These are phyloP conservation scores for Paramuricea clavata DNA, from an alignment of 92 coral and sea anemone species.

Conservation along the genomic window DNA sequence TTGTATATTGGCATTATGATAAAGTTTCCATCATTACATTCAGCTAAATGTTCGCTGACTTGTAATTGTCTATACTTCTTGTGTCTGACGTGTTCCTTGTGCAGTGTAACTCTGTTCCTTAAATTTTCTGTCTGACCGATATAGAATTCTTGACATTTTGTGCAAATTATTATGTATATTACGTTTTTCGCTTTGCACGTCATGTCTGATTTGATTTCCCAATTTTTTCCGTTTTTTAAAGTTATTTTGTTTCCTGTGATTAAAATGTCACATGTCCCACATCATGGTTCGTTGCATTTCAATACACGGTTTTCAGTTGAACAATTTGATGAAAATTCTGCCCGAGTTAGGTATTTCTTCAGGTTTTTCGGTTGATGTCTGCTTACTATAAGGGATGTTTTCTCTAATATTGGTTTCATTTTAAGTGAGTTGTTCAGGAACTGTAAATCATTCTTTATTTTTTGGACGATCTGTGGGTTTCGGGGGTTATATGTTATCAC, in stretches of 20 bases:
- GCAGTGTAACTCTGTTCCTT: conserved; percentile 10
- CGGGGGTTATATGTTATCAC: conserved; percentile 38
- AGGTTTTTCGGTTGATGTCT: conserved; percentile 34
- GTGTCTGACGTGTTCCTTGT: neutral
- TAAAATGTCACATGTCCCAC: conserved; percentile 8
- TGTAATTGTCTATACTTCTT: neutral
- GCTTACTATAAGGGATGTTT: conserved; percentile 1
- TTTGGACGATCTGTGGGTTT: no score
- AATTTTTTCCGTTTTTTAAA: neutral
- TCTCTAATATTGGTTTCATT: neutral
- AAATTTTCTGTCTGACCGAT: neutral
- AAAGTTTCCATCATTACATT: neutral
- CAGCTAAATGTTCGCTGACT: neutral
- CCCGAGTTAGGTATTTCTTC: neutral
- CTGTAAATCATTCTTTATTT: conserved; percentile 10
- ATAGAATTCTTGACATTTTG: neutral
- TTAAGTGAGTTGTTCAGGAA: conserved; percentile 7
- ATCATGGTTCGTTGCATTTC: conserved; percentile 24
- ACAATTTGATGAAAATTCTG: neutral
- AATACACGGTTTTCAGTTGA: neutral
- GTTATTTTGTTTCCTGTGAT: neutral
- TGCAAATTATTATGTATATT: neutral
- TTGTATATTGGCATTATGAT: neutral
- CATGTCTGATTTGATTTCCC: neutral
- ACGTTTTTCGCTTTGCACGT: neutral